These are phyloP conservation scores for Hypsibius dujardini DNA, from an alignment of 1,140 invertebrate species.

Conservation along the genomic window DNA sequence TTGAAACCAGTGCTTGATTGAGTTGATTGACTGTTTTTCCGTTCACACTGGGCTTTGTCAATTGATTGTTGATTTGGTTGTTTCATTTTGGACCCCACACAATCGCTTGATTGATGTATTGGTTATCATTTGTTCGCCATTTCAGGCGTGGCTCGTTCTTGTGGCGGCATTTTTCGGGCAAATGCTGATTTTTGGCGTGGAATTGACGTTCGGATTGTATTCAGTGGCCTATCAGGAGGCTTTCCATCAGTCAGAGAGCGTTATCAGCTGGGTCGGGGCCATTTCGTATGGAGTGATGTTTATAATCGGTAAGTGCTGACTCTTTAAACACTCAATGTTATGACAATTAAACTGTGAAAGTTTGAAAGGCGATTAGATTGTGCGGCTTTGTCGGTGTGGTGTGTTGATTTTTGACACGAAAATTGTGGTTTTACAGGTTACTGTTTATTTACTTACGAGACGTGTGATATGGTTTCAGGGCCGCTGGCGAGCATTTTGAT, in stretches of 20 bases:
- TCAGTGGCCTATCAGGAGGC: not conserved
- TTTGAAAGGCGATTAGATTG: not conserved
- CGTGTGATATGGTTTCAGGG: not conserved
- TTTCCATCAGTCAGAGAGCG: not conserved
- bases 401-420: not conserved
- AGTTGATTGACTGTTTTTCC: too few relatives aligned
- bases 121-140: too few relatives aligned
- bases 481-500: not conserved
- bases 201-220: not conserved
- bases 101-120: too few relatives aligned
- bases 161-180: not conserved
- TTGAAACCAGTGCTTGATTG: too few relatives aligned
- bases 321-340: not conserved
- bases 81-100: too few relatives aligned
- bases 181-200: not conserved
- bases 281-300: slow-evolving; percentile 8
- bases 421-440: not conserved
- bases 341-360: not conserved
- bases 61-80: too few relatives aligned
- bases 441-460: not conserved
- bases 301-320: not conserved
- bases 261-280: not conserved
- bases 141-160: not conserved
- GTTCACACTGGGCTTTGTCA: too few relatives aligned
- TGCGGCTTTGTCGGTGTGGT: not conserved